Percentiles rank a stretch among this genome's conserved stretches.
phyloP scores from a whole-genome alignment of 1,140 invertebrate genomes.

The Drosophila cardini region DNA sequence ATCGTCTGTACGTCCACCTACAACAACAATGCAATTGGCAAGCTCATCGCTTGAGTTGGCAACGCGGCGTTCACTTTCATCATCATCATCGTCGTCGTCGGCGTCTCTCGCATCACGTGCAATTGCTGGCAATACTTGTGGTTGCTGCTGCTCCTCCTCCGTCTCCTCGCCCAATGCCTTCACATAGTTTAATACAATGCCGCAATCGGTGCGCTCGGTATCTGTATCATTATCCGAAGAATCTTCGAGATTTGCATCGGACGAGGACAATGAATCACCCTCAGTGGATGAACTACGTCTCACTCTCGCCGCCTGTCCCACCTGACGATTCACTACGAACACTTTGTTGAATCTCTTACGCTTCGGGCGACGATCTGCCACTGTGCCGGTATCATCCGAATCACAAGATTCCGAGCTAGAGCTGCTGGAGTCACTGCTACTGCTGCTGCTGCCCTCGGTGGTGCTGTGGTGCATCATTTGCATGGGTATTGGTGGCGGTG shows the following conservation, averaged over 20 bases:
- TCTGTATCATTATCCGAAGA: conserved; percentile 86
- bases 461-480: conserved; percentile 64
- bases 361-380: conserved; percentile 85
- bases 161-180: conserved; percentile 73
- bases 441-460: conserved; percentile 49
- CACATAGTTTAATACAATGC: conserved; percentile 84
- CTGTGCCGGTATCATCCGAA: conserved; percentile 80
- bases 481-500: conserved; percentile 43
- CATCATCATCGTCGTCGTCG: conserved; percentile 47
- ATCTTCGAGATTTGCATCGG: conserved; percentile 86
- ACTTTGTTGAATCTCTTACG: conserved; percentile 89
- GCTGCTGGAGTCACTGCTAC: conserved; percentile 53
- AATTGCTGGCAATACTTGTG: conserved; percentile 2
- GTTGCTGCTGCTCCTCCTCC: background rate
- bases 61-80: conserved; percentile 79
- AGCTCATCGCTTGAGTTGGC: conserved; percentile 80
- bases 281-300: conserved; percentile 88
- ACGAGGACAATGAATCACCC: conserved; percentile 85
- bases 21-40: conserved; percentile 82
- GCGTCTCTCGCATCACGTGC: conserved; percentile 46
- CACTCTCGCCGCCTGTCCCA: conserved; percentile 38
- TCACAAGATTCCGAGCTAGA: conserved; percentile 77
- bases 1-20: conserved; percentile 76
- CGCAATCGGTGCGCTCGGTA: conserved; percentile 85
- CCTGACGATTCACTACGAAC: conserved; percentile 88